phyloP scores from a whole-genome alignment of 2,113 vertebrate genomes.

The Rhombomys opimus region DNA sequence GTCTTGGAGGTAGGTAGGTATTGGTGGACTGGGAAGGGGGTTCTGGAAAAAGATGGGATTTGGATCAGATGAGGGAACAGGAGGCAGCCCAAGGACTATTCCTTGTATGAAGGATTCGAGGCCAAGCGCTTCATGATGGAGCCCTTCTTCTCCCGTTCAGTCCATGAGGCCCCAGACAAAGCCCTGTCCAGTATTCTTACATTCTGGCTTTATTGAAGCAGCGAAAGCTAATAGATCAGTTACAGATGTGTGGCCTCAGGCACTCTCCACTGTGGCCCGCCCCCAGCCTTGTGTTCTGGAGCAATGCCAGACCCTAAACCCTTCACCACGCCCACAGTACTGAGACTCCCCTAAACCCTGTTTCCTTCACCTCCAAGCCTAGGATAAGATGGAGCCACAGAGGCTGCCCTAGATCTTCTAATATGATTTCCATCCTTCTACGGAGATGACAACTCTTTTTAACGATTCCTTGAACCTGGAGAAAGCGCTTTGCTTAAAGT shows the following conservation, averaged over 20 bases:
- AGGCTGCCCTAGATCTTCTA: neutral
- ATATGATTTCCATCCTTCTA: constrained; percentile 68
- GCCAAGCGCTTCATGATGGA: neutral
- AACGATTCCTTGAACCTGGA: constrained; percentile 67
- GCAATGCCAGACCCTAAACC: neutral
- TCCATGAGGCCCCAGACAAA: neutral
- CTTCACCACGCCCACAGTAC: neutral
- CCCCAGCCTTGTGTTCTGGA: neutral
- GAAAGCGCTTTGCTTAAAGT: constrained; percentile 60
- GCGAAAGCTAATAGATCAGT: neutral
- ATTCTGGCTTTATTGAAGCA: constrained; percentile 57
- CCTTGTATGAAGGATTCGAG: neutral
- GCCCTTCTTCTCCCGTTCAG: neutral
- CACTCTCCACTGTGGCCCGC: neutral
- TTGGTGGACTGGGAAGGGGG: neutral
- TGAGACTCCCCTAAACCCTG: neutral
- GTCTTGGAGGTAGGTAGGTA: neutral
- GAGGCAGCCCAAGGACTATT: neutral
- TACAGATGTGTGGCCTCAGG: constrained; percentile 24
- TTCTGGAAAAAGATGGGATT: neutral
- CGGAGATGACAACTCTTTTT: constrained; percentile 27
- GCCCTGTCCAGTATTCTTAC: neutral
- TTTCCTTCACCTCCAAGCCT: neutral
- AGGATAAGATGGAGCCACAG: neutral
- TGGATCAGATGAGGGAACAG: neutral